Percentiles rank a stretch among this genome's conserved stretches.
Conservation (phyloP, 2,113 vertebrate species). For the Sturnira hondurensis region DNA sequence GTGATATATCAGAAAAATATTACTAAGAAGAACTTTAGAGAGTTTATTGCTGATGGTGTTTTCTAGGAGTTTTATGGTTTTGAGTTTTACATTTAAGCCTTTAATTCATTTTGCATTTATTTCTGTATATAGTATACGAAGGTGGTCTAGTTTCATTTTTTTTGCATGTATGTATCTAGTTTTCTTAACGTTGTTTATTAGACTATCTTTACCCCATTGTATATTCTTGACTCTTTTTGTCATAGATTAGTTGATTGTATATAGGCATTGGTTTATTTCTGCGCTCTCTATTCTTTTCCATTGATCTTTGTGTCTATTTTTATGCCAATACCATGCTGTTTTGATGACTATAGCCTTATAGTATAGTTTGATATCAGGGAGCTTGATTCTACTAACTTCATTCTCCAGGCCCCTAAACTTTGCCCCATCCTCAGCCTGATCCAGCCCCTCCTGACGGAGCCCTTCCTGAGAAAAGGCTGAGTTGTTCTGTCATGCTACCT, state of each 20-base stretch:
- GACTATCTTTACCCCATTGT: not conserved
- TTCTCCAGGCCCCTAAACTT: not conserved
- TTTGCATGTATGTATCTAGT: not conserved
- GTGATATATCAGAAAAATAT: not conserved
- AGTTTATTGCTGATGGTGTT: not conserved
- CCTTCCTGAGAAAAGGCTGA: not conserved
- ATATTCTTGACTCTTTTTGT: not conserved
- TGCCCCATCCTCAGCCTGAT: not conserved
- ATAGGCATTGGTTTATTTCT: not conserved
- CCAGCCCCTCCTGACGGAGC: not conserved
- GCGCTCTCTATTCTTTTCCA: not conserved
- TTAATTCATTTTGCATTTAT: not conserved
- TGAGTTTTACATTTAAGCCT: not conserved
- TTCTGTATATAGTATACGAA: not conserved
- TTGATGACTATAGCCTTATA: not conserved
- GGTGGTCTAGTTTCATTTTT: not conserved
- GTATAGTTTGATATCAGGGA: not conserved
- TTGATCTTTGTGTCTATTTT: not conserved
- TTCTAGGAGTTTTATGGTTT: not conserved
- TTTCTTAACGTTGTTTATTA: not conserved
- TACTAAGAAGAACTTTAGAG: not conserved
- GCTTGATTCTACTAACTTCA: not conserved
- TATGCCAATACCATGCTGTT: not conserved
- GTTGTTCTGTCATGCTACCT: fast-evolving
- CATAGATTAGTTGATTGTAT: not conserved